Evolutionary conservation across 2,113 vertebrate species (phyloP), one percentile per base, ranked within the genome.

Genomic region (Ardeotis arabs): DNA sequence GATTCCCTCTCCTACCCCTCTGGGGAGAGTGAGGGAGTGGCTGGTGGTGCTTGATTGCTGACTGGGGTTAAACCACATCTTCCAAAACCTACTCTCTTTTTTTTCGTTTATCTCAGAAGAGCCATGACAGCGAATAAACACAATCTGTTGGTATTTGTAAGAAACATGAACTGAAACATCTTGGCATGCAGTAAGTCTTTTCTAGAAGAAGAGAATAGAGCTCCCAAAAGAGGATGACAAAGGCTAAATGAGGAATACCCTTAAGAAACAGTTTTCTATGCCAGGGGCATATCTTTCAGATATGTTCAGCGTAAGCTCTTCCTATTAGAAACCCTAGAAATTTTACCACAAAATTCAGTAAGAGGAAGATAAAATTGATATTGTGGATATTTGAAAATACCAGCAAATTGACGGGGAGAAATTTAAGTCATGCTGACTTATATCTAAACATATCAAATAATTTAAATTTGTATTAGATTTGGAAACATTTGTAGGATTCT

Each of bases 191-290:
- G 12, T 27, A 50, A 35, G 13, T 50, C 39, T 55, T 92, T 67
- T 22, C 53, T 9, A 12, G 33, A 33, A 72, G 20, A 83, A 62
- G 33, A 81, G 63, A 68, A 15, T 18, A 78, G 33, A 74, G 10
- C 8, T 23, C 27, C 35, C 0, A 33, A n/a, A 45, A 70, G 3
- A 1, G 12, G 21, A 39, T 53, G 55, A 14, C 1, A 66, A 77
- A 33, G 1, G 4, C 6, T 59, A 64, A 68, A 52, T 41, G 16
- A 53, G 6, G 33, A 91, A 87, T 67, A 39, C 9, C 9, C 10
- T 21, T 11, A 29, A 31, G 47, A 37, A 82, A 47, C 1, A 17
- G 4, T 62, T 77, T 70, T 56, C 4, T 66, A 21, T 81, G 8
- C 22, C 21, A 35, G 2, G 12, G 22, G 28, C 41, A 9, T 7